Conservation (phyloP, 2,888 invertebrate genomes). For the Mycalesis mineus region DNA sequence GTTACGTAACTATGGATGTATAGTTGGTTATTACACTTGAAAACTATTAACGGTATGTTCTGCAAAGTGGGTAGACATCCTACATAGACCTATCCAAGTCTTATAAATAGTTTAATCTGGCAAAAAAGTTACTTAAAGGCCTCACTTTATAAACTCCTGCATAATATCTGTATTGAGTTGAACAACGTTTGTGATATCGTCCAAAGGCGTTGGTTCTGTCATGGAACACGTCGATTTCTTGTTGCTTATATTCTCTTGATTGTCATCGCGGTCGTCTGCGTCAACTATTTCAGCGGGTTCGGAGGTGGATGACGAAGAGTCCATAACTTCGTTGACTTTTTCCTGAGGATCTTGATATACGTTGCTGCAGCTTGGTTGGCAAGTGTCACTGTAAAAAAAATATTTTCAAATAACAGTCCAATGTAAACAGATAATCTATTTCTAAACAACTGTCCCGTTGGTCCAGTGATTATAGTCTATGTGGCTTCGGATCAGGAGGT, state of each 20-base stretch:
- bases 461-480: no score
- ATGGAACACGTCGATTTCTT: conserved; percentile 32
- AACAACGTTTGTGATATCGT: conserved; percentile 35
- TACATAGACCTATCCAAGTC: no score
- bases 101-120: no score
- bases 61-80: no score
- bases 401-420: no score
- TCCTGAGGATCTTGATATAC: conserved; percentile 31
- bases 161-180: conserved; percentile 51
- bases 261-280: conserved; percentile 33
- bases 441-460: no score
- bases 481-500: no score
- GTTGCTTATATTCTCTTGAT: conserved; percentile 30
- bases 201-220: conserved; percentile 41
- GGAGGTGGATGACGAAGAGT: conserved; percentile 47
- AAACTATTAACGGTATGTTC: no score
- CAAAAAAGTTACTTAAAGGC: background rate
- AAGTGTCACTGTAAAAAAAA: conserved; percentile 40
- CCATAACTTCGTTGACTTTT: conserved; percentile 33
- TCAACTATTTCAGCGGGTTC: conserved; percentile 46
- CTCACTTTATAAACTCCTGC: conserved; percentile 58
- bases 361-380: conserved; percentile 22
- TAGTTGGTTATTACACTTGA: no score
- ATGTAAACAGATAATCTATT: no score
- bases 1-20: no score